Conservation (phyloP, 1,140 invertebrate genomes). For the Brachionus rubens region DNA sequence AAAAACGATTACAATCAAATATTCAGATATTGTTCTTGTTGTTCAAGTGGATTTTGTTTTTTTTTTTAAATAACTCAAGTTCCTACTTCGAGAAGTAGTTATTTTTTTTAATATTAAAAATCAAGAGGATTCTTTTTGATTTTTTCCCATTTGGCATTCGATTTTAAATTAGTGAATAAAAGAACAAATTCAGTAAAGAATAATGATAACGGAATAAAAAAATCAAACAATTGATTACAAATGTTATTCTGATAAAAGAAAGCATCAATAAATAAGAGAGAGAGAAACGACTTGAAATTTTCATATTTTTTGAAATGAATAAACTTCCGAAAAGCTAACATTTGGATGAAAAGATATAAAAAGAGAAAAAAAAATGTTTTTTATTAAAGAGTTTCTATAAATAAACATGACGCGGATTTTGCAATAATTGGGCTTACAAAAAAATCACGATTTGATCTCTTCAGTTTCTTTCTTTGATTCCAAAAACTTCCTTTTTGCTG, state of each 20-base stretch:
- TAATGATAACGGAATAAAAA: conserved; percentile 23
- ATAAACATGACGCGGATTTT: too few species aligned
- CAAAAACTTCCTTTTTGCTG: too few species aligned
- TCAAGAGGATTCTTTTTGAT: conserved; percentile 30
- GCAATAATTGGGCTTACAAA: too few species aligned
- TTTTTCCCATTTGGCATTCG: conserved; percentile 23
- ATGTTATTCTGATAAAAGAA: neutral
- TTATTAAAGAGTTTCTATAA: too few species aligned
- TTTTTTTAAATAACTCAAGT: conserved; percentile 17
- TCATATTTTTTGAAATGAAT: too few species aligned
- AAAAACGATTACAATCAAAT: conserved; percentile 35
- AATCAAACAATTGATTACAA: conserved; percentile 20
- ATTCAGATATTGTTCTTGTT: conserved; percentile 28
- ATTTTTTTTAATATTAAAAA: conserved; percentile 29
- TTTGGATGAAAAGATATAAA: too few species aligned
- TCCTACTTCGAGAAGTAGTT: conserved; percentile 1
- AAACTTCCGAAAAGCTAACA: too few species aligned
- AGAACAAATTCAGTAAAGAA: neutral
- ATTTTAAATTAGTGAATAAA: conserved; percentile 1
- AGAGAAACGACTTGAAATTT: too few species aligned
- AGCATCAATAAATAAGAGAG: too few species aligned
- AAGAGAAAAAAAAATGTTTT: too few species aligned
- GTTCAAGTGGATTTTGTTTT: neutral
- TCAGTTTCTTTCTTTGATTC: too few species aligned
- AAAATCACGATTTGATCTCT: too few species aligned